phyloP scores from a whole-genome alignment of 2,888 invertebrate species.

The Drosophila mercatorum region DNA sequence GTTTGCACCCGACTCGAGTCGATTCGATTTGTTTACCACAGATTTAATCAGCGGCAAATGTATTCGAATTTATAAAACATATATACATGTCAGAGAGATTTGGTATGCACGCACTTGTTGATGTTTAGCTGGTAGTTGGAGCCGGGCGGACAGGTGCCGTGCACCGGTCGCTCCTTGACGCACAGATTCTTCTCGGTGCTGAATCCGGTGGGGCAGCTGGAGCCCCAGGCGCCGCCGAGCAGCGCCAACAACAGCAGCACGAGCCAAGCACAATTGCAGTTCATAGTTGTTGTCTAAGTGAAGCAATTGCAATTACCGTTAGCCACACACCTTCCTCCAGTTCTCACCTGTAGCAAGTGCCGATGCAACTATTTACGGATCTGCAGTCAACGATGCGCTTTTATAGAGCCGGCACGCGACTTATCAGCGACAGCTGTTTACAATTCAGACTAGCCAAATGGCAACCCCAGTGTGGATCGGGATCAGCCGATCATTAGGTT shows the following conservation, averaged over 20 bases:
- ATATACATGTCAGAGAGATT: slow-evolving; percentile 4
- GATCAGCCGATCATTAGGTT: slow-evolving; percentile 40
- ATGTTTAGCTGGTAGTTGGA: slow-evolving; percentile 64
- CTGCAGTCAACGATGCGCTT: slow-evolving; percentile 29
- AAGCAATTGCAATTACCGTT: slow-evolving; percentile 13
- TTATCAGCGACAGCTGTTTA: slow-evolving; percentile 40
- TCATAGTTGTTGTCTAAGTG: slow-evolving; percentile 38
- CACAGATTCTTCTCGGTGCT: slow-evolving; percentile 56
- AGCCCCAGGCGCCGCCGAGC: slow-evolving; percentile 39
- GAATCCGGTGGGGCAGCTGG: slow-evolving; percentile 61
- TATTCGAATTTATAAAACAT: background rate
- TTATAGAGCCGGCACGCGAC: slow-evolving; percentile 42
- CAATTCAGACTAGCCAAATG: slow-evolving; percentile 21
- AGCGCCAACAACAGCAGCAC: slow-evolving; percentile 53
- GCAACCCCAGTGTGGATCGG: background rate
- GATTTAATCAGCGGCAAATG: slow-evolving; percentile 17
- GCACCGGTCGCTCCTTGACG: slow-evolving; percentile 72
- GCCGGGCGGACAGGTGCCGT: slow-evolving; percentile 74
- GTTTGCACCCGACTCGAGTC: background rate
- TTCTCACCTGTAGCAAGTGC: slow-evolving; percentile 39
- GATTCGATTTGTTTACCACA: background rate
- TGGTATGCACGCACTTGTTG: slow-evolving; percentile 74
- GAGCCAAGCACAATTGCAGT: slow-evolving; percentile 57
- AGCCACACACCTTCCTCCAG: background rate
- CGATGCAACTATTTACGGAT: slow-evolving; percentile 43